phyloP scores from a whole-genome alignment of 2,888 invertebrate genomes.

The Spisula subtruncata region DNA sequence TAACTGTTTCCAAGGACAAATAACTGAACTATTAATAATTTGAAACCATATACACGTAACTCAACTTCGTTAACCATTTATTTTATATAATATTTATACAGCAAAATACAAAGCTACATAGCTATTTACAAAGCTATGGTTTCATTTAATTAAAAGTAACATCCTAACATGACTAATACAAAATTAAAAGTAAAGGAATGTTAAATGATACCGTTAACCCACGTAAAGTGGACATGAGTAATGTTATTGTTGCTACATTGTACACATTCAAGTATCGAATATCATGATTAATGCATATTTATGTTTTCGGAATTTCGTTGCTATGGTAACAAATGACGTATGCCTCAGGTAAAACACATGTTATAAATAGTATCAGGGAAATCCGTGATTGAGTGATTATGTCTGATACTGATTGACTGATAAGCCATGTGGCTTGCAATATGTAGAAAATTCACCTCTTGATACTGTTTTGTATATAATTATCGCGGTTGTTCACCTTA shows the following conservation, averaged over 20 bases:
- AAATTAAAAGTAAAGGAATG: neutral
- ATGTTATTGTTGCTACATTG: neutral
- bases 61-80: no score
- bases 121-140: no score
- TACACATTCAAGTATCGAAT: constrained; percentile 14
- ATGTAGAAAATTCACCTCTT: neutral
- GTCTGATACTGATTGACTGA: constrained; percentile 15
- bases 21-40: no score
- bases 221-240: neutral
- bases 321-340: constrained; percentile 33
- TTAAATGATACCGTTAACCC: neutral
- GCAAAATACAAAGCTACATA: no score
- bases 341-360: constrained; percentile 3
- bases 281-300: constrained; percentile 23
- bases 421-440: constrained; percentile 40
- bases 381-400: constrained; percentile 5
- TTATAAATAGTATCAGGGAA: constrained; percentile 33
- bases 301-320: constrained; percentile 38
- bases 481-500: neutral
- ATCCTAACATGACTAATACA: neutral
- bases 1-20: no score
- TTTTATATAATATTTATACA: no score
- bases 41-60: no score
- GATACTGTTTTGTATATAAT: constrained; percentile 13
- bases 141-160: no score